Base-by-base conservation (phyloP, 2,888 invertebrate genomes). In the Drosophila koepferae region DNA sequence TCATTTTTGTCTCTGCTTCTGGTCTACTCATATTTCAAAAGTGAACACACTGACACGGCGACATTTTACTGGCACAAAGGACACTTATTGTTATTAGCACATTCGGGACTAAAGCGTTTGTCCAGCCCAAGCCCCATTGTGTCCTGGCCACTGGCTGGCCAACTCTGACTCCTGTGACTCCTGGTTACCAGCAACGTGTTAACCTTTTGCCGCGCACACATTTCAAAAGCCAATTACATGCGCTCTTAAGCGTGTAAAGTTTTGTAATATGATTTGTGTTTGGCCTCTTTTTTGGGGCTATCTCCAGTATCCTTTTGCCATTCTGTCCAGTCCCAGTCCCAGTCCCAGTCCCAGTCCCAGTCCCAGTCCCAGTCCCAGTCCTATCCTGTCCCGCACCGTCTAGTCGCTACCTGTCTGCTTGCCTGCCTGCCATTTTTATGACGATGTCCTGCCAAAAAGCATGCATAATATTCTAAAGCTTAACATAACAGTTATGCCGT, bases 221-320 rank as follows among this genome's bases (percentile, higher is more conserved):
- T 86, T 90, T 88, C 82, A 90, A 92, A 91, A 91, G 92, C 92
- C 92, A 91, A 91, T 92, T 91, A 91, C 91, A 91, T 91, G 90
- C 90, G 87, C 91, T 92, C 86, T 91, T 89, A 82, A 91, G 91
- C 90, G 91, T 91, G 90, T 91, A 89, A 92, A 91, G 90, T 87
- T 89, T 86, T 79, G 86, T 89, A 91, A 91, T 91, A 89, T 90
- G 91, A 91, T 91, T 91, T 90, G 89, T 84, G 82, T 73, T 78
- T 78, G 75, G 67, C 67, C 77, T 65, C 68, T 54, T 70, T 67
- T 65, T 67, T 60, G 34, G 34, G 63, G 12, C 6, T 34, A 7
- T 60, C 64, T 67, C 59, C 67, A 48, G 63, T 80, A 63, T 70
- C 62, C 64, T 71, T 71, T 44, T 44, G 48, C 38, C 61, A 34